Conservation (phyloP, 2,797 vertebrate genomes). For the Poeciliopsis gracilis region DNA sequence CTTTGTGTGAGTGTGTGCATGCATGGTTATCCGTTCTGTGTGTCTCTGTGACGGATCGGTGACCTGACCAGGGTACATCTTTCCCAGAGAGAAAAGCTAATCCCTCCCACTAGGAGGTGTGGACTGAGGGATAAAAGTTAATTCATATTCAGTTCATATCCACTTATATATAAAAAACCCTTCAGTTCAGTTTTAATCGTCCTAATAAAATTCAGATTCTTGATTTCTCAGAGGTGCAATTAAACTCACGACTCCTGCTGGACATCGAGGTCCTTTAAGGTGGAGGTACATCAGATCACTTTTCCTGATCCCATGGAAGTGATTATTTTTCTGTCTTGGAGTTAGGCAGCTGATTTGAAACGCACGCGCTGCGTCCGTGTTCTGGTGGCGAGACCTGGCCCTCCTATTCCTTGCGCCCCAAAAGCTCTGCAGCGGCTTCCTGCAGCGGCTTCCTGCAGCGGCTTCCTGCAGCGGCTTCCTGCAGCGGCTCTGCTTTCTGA, state of each 20-base stretch:
- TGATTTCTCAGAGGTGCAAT: no score
- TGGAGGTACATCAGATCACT: background rate
- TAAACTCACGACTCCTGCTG: background rate
- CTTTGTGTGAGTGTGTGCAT: background rate
- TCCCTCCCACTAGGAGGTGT: background rate
- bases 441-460: background rate
- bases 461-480: background rate
- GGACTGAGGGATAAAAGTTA: background rate
- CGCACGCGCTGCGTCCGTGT: background rate
- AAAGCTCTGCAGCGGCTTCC: background rate
- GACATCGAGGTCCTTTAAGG: background rate
- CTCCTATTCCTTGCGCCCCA: background rate
- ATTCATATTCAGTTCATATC: no score
- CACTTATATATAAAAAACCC: no score
- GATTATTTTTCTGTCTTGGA: background rate
- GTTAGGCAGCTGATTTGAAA: background rate
- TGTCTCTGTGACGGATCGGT: background rate
- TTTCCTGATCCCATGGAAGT: background rate
- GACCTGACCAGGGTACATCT: background rate
- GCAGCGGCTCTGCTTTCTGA: background rate
- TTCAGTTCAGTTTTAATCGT: background rate
- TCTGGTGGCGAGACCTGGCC: background rate
- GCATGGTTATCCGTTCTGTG: background rate
- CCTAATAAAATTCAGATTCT: background rate
- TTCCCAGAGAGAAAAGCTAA: background rate